Base-by-base conservation (phyloP, 2,113 vertebrate species). In the Odocoileus virginianus region DNA sequence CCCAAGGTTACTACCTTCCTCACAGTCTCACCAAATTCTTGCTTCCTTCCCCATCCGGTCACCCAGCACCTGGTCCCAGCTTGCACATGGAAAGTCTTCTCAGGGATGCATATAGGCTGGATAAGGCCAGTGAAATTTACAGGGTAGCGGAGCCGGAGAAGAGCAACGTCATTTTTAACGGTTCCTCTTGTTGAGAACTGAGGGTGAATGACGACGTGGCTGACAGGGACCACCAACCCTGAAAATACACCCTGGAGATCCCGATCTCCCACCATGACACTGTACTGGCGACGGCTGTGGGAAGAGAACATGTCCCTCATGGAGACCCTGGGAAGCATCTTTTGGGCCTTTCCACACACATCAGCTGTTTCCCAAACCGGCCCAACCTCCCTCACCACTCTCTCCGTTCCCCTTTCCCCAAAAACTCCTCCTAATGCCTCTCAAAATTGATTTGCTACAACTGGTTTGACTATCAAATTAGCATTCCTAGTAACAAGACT, bases 61-160 rank as follows among this genome's bases (percentile, higher is more conserved):
- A 97, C 96, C 97, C 94, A 98, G 92, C 96, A 97, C 13, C 4
- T 81, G 89, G 96, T 95, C 47, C 83, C 89, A 36, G 19, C 43
- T 76, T 85, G 13, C 58, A 97, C 82, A 3, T 1, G 1, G n/a
- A 96, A 95, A 11, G 25, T 81, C 67, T 67, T 43, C 7, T 25
- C 2, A 45, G 98, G 97, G 30, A 97, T 40, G 47, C 98, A 98
- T 47, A 97, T 0, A 2, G 96, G 95, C 23, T 76, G n/a, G 78
- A 97, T 90, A 15, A 36, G 16, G 0, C 17, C 1, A 5, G 74
- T 67, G 36, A 96, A 94, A 36, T 94, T 97, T 74, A 97, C 96
- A 15, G 92, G 67, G 50, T 54, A 36, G 21, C 12, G 2, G 7
- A 97, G 93, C 17, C 19, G 36, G 8, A 98, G 89, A 47, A 92